Percentiles rank a stretch among this genome's conserved stretches.
These are phyloP conservation scores for Aphodius sticticus DNA, from an alignment of 2,888 invertebrate genomes.

Conservation along the genomic window DNA sequence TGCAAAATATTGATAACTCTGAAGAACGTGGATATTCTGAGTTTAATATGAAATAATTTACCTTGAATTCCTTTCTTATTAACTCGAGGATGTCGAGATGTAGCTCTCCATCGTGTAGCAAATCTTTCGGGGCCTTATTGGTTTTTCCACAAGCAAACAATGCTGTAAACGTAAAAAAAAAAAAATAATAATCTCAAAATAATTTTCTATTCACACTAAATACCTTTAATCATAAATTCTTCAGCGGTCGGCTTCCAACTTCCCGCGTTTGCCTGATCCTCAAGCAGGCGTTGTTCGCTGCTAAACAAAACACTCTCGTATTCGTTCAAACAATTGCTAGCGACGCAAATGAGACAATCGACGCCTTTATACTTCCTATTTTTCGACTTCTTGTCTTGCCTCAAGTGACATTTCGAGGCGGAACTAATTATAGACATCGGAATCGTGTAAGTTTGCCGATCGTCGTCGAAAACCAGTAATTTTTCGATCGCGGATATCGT, in stretches of 20 bases:
- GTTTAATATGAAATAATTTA: too few species aligned
- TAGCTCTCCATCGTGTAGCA: conserved; percentile 61
- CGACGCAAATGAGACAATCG: conserved; percentile 59
- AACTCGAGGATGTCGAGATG: conserved; percentile 67
- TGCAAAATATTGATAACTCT: too few species aligned
- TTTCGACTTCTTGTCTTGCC: conserved; percentile 52
- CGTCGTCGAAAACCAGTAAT: conserved; percentile 45
- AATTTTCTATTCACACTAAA: background rate
- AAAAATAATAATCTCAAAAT: background rate
- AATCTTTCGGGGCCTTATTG: conserved; percentile 52
- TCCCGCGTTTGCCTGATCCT: conserved; percentile 64
- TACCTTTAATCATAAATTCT: conserved; percentile 66
- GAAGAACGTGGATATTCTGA: too few species aligned
- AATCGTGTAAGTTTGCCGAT: conserved; percentile 36
- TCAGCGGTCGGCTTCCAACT: conserved; percentile 70
- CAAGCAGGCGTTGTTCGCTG: conserved; percentile 57
- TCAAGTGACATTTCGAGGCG: conserved; percentile 68
- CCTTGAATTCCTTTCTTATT: conserved; percentile 69
- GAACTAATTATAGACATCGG: conserved; percentile 56
- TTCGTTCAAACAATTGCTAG: conserved; percentile 58
- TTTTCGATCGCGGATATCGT: conserved; percentile 47
- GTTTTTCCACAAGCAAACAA: conserved; percentile 58
- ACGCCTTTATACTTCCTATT: conserved; percentile 41
- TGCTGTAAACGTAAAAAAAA: conserved; percentile 50
- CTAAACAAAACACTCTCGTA: conserved; percentile 68